phyloP scores from a whole-genome alignment of 2,888 invertebrate species.

The Brachyopa scutellaris region DNA sequence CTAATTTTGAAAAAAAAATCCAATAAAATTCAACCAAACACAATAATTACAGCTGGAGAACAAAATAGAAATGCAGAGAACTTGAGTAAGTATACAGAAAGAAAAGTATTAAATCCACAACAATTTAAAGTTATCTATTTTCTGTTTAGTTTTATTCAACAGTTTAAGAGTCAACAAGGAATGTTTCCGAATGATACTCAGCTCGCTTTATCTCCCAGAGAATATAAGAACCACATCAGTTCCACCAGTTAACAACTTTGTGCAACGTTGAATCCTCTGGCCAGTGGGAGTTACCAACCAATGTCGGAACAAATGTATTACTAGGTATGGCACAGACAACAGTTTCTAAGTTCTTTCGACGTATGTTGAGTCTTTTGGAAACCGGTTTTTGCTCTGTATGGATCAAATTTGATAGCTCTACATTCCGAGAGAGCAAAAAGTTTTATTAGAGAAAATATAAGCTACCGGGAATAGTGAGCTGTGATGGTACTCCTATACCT shows the following conservation, averaged over 20 bases:
- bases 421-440: background rate
- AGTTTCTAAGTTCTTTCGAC: background rate
- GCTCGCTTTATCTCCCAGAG: background rate
- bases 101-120: too few species aligned
- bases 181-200: slow-evolving; percentile 4
- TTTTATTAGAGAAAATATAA: background rate
- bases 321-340: slow-evolving; percentile 3
- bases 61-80: too few species aligned
- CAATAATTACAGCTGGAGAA: too few species aligned
- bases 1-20: background rate
- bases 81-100: too few species aligned
- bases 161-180: background rate
- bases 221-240: slow-evolving; percentile 15
- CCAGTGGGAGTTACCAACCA: background rate
- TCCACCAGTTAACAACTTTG: slow-evolving; percentile 4
- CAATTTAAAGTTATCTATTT: too few species aligned
- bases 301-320: slow-evolving; percentile 5
- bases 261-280: background rate
- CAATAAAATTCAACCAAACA: too few species aligned
- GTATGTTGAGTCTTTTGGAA: background rate
- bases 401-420: background rate
- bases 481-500: background rate
- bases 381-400: background rate
- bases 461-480: background rate
- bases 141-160: background rate